phyloP scores from a whole-genome alignment of 2,888 invertebrate genomes.

The Caradrina kadenii region DNA sequence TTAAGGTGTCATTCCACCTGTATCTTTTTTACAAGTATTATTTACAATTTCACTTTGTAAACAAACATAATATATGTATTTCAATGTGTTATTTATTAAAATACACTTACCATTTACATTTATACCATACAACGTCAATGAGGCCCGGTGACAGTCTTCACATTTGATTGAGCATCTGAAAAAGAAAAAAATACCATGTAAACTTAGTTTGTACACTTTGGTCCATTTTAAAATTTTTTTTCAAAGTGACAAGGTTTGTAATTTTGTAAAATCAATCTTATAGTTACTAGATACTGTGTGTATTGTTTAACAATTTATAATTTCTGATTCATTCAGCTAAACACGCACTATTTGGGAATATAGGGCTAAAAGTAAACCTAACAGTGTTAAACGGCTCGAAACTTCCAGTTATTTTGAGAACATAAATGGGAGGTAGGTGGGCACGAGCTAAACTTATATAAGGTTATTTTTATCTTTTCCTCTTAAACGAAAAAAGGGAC shows the following conservation, averaged over 20 bases:
- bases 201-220: neutral
- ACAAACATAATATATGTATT: neutral
- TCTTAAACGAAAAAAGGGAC: too few relatives aligned
- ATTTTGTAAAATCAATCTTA: too few relatives aligned
- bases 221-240: too few relatives aligned
- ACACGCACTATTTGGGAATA: conserved; percentile 4
- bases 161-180: conserved; percentile 71
- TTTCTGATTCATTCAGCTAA: conserved; percentile 1
- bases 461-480: too few relatives aligned
- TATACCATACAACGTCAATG: conserved; percentile 57
- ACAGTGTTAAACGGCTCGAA: neutral
- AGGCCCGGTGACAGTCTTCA: conserved; percentile 58
- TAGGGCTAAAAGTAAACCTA: neutral
- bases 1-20: neutral
- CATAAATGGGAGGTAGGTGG: too few relatives aligned
- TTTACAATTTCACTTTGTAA: neutral
- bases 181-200: conserved; percentile 54
- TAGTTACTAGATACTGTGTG: too few relatives aligned
- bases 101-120: conserved; percentile 76
- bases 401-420: too few relatives aligned
- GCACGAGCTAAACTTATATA: too few relatives aligned
- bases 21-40: neutral
- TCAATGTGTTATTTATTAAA: conserved; percentile 8
- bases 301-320: too few relatives aligned
- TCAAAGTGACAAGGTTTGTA: too few relatives aligned